Evolutionary conservation across 2,113 vertebrate species (phyloP).

Genomic region (Calcarius ornatus): DNA sequence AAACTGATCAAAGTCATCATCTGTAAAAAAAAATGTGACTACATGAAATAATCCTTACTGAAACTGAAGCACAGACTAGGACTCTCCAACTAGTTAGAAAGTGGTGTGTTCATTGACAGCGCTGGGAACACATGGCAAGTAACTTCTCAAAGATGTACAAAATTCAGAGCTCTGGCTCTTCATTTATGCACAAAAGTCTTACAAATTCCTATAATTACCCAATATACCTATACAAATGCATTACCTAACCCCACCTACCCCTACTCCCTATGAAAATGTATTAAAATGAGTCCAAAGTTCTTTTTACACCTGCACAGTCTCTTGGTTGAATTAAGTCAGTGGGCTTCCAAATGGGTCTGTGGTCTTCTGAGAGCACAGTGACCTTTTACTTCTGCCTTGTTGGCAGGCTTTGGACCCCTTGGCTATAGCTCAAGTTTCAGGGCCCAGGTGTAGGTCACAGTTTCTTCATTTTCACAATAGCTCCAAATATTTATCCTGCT

Average conservation of each 20-base stretch:
- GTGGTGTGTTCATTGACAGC: not conserved
- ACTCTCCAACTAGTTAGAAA: not conserved
- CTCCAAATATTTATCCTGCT: not conserved
- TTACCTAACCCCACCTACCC: not conserved
- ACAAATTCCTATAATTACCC: not conserved
- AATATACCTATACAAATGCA: not conserved
- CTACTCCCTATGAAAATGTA: not conserved
- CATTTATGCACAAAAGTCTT: not conserved
- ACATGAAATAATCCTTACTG: conserved; percentile 7
- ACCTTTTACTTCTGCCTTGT: not conserved
- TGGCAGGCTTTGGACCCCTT: not conserved
- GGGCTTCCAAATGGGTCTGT: not conserved
- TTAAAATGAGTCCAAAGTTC: not conserved
- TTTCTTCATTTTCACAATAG: not conserved
- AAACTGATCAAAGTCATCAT: conserved; percentile 92
- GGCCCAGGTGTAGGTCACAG: not conserved
- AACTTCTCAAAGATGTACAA: not conserved
- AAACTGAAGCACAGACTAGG: not conserved
- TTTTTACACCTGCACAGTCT: not conserved
- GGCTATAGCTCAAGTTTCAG: not conserved
- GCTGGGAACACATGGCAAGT: not conserved
- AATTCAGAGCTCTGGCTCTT: not conserved
- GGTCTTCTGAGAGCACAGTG: not conserved
- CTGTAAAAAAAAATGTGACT: conserved; percentile 70
- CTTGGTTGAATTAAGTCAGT: not conserved